Conservation (phyloP, 2,113 vertebrate species). For the Xenopus laevis region DNA sequence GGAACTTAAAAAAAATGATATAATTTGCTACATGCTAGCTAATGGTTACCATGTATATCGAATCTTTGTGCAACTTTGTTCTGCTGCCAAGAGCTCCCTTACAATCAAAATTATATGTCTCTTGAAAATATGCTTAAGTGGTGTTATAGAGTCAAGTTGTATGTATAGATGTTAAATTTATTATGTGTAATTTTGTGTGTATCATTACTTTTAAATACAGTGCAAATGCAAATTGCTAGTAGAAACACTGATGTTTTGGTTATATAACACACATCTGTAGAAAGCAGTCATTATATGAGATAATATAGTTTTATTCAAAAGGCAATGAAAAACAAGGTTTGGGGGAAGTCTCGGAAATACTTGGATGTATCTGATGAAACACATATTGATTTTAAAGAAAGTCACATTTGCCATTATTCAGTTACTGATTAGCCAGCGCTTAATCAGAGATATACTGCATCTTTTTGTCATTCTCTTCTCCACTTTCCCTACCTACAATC, state of each 20-base stretch:
- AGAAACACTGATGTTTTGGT: constrained; percentile 13
- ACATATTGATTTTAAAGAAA: too few species aligned
- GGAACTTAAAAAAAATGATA: not conserved
- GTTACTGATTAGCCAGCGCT: too few species aligned
- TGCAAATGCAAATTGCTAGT: not conserved
- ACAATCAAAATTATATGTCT: constrained; percentile 20
- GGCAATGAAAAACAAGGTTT: too few species aligned
- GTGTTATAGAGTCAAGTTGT: constrained; percentile 23
- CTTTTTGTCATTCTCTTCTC: too few species aligned
- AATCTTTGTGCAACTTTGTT: not conserved
- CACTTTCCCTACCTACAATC: too few species aligned
- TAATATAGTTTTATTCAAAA: too few species aligned
- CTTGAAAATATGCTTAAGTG: constrained; percentile 11
- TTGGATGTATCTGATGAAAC: too few species aligned
- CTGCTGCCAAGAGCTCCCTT: constrained; percentile 5
- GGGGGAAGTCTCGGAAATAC: too few species aligned
- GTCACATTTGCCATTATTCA: too few species aligned
- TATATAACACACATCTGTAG: constrained; percentile 29
- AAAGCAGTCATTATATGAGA: not conserved
- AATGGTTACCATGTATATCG: constrained; percentile 9
- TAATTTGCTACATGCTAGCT: not conserved
- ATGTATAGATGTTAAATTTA: constrained; percentile 3
- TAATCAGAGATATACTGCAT: too few species aligned
- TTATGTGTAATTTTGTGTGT: constrained; percentile 18
- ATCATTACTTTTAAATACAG: constrained; percentile 27